Percentiles rank a stretch among this genome's conserved stretches.
Conservation (phyloP, 2,888 invertebrate genomes). For the Heliconius aoede region DNA sequence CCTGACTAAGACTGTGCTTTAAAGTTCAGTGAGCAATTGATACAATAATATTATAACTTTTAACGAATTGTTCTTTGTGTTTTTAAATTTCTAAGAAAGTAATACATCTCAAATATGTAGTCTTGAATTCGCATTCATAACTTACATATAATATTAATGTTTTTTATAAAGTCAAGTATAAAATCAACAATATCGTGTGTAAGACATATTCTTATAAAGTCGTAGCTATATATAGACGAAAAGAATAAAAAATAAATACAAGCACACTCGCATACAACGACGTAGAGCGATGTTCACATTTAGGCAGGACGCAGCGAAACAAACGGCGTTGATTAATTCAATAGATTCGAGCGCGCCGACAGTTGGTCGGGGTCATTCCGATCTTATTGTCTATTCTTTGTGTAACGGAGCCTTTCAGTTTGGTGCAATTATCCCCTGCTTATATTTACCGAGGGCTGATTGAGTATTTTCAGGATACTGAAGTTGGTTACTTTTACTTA, state of each 20-base stretch:
- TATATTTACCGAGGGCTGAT: background rate
- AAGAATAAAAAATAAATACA: background rate
- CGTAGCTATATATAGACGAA: background rate
- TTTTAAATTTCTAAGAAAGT: background rate
- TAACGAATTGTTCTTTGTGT: background rate
- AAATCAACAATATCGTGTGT: no score
- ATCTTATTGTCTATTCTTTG: conserved; percentile 18
- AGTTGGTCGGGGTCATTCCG: background rate
- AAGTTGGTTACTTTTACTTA: no score
- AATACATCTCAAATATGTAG: no score
- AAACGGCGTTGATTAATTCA: conserved; percentile 23
- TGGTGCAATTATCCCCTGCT: conserved; percentile 14
- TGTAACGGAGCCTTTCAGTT: conserved; percentile 17
- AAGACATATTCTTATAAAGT: no score
- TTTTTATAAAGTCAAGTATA: no score
- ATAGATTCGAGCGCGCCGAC: conserved; percentile 19
- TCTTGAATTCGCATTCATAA: no score
- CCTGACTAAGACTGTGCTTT: background rate
- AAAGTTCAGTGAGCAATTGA: background rate
- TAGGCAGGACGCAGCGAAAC: conserved; percentile 4
- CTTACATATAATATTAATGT: no score
- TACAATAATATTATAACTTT: background rate
- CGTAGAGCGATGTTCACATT: background rate
- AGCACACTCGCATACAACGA: background rate
- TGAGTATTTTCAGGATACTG: background rate